Percentiles rank a stretch among this genome's conserved stretches.
Evolutionary conservation across 2,113 vertebrate species (phyloP).

Genomic region (Apaloderma vittatum): DNA sequence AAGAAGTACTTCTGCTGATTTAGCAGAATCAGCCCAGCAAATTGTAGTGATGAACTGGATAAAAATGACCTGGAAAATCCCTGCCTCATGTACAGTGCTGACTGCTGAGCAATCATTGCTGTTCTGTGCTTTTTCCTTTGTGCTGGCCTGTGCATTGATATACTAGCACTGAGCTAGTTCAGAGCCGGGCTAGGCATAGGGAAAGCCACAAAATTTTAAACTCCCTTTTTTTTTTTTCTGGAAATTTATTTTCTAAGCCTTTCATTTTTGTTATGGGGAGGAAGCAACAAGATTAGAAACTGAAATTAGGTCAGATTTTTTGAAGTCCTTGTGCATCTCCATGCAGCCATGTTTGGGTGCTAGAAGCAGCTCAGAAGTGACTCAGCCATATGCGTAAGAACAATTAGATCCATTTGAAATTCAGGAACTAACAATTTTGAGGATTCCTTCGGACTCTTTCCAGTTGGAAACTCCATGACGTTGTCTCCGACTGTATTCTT

Average conservation of each 20-base stretch:
- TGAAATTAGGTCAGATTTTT: neutral
- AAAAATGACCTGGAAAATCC: conserved; percentile 69
- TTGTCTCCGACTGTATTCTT: neutral
- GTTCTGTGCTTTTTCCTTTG: conserved; percentile 49
- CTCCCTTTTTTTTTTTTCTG: neutral
- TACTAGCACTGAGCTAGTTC: neutral
- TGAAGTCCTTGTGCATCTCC: neutral
- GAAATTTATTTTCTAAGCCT: conserved; percentile 3
- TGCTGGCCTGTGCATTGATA: neutral
- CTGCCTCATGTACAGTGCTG: conserved; percentile 52
- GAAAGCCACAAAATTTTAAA: neutral
- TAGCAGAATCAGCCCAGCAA: conserved; percentile 28
- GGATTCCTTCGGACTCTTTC: neutral
- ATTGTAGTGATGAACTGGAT: conserved; percentile 47
- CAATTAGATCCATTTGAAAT: neutral
- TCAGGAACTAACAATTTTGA: neutral
- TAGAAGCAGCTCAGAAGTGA: neutral
- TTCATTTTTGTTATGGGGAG: neutral
- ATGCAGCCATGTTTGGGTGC: neutral
- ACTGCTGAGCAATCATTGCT: conserved; percentile 65
- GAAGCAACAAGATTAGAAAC: neutral
- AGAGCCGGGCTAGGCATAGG: neutral
- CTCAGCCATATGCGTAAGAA: neutral
- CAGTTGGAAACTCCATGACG: neutral
- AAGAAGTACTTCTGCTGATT: conserved; percentile 46